A percentile compares a stretch with the other conserved stretches of the same genome.
Conservation (phyloP, 2,113 vertebrate genomes). For the Corythornis vintsioides region DNA sequence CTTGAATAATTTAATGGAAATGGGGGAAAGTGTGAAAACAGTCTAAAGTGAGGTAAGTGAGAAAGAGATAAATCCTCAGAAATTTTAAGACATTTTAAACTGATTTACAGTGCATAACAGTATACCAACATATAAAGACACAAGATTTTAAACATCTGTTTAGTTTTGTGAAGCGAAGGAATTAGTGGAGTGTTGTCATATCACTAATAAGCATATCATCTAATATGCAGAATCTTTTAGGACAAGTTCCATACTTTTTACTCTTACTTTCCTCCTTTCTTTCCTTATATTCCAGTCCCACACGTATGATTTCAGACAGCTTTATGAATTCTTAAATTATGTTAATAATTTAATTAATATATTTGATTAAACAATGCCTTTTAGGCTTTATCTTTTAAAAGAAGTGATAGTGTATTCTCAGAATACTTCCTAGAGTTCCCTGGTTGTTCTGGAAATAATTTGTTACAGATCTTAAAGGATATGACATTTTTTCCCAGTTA, state of each 20-base stretch:
- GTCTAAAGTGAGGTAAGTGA: constrained; percentile 48
- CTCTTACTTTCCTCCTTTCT: neutral
- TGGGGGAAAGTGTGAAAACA: constrained; percentile 28
- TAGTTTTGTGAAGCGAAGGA: constrained; percentile 22
- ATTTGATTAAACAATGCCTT: neutral
- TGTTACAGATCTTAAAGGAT: neutral
- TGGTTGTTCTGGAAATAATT: neutral
- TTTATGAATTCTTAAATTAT: neutral
- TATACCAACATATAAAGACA: neutral
- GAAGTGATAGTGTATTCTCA: neutral
- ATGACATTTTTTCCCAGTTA: neutral
- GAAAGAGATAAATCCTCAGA: constrained; percentile 25
- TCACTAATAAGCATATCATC: neutral
- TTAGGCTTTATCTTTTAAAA: neutral
- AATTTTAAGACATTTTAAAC: constrained; percentile 53
- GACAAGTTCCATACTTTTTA: neutral
- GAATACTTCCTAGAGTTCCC: neutral
- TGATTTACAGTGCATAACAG: constrained; percentile 47
- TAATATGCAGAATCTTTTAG: neutral
- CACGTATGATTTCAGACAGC: neutral
- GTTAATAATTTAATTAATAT: neutral
- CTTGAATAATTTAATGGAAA: constrained; percentile 60
- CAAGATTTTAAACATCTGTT: constrained; percentile 1
- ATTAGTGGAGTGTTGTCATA: neutral
- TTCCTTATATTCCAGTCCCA: neutral